Evolutionary conservation across 2,797 vertebrate genomes (phyloP).

Genomic region (Eidolon dupreanum): DNA sequence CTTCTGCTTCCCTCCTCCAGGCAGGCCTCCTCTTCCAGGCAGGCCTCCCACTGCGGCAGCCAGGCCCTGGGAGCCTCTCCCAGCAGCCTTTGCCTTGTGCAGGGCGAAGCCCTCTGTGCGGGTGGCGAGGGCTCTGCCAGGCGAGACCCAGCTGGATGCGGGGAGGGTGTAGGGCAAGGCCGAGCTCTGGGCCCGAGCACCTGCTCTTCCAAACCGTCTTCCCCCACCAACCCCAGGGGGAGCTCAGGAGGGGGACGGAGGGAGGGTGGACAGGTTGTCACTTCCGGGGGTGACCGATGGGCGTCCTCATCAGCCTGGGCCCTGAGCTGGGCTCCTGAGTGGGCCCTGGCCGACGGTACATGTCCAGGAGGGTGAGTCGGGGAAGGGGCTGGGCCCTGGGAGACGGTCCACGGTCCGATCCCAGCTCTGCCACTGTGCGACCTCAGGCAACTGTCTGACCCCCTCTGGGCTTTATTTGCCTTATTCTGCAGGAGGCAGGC

Average conservation of each 20-base stretch:
- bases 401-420: rapidly evolving
- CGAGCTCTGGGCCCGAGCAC: neutral
- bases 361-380: neutral
- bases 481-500: neutral
- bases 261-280: neutral
- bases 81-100: neutral
- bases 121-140: no score
- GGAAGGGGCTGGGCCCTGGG: neutral
- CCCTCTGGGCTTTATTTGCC: neutral
- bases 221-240: no score
- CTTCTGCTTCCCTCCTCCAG: no score
- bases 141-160: no score
- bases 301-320: neutral
- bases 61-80: no score
- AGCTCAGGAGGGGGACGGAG: neutral
- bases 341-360: no score
- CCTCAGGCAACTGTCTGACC: neutral
- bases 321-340: neutral
- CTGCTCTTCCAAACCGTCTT: neutral
- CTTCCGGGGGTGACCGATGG: rapidly evolving
- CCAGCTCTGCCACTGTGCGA: neutral
- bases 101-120: neutral
- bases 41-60: no score
- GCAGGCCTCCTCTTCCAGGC: no score
- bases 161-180: neutral